A percentile compares a stretch with the other conserved stretches of the same genome.
phyloP scores from a whole-genome alignment of 2,888 invertebrate species.

The Automeris io region DNA sequence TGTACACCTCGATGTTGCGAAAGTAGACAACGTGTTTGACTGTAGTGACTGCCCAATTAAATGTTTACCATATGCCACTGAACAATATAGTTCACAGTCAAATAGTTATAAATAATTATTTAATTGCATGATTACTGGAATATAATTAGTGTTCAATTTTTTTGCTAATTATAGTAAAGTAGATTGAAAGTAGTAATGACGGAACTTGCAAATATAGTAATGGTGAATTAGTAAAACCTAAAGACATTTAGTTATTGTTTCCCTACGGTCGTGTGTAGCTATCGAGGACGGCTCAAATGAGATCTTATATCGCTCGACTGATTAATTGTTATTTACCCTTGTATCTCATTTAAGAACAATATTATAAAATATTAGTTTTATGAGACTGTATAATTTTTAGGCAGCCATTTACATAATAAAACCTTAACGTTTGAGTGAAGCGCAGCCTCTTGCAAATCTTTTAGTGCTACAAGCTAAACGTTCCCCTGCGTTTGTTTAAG shows the following conservation, averaged over 20 bases:
- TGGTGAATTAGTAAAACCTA: too few relatives aligned
- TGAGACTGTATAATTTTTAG: constrained; percentile 66
- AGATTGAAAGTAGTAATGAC: too few relatives aligned
- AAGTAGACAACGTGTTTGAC: too few relatives aligned
- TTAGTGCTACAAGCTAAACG: not conserved
- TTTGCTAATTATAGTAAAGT: too few relatives aligned
- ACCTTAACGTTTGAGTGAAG: not conserved
- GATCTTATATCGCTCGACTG: constrained; percentile 62
- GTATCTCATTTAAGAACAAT: constrained; percentile 69
- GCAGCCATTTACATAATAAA: constrained; percentile 47
- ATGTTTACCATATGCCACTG: too few relatives aligned
- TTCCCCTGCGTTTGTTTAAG: constrained; percentile 16
- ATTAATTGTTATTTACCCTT: constrained; percentile 52
- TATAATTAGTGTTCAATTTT: constrained; percentile 5
- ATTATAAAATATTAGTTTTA: constrained; percentile 53
- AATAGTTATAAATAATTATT: too few relatives aligned
- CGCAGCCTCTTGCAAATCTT: not conserved
- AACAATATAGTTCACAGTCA: too few relatives aligned
- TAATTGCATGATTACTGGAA: constrained; percentile 4
- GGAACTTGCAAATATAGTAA: too few relatives aligned
- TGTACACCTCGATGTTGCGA: too few relatives aligned
- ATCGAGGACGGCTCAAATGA: constrained; percentile 49
- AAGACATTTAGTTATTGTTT: constrained; percentile 13
- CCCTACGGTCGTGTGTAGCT: constrained; percentile 17
- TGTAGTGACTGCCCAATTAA: too few relatives aligned